phyloP scores from a whole-genome alignment of 1,140 invertebrate genomes.

The Trissolcus basalis region DNA sequence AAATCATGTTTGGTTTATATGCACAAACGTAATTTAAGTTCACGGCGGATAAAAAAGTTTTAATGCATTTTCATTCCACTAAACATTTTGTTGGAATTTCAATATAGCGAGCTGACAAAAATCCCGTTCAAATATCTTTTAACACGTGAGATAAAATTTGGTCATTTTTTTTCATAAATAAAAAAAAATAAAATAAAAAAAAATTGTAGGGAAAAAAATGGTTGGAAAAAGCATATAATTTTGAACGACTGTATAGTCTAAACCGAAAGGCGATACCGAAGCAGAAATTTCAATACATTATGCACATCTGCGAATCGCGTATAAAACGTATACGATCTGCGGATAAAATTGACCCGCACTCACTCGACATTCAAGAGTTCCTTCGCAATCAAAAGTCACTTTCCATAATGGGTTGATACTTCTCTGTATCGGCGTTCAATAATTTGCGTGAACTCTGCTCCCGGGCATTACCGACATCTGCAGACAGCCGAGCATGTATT shows the following conservation, averaged over 20 bases:
- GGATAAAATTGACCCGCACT: slow-evolving; percentile 21
- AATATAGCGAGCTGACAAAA: neutral
- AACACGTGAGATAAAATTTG: no score
- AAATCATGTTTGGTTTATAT: slow-evolving; percentile 24
- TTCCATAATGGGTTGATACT: slow-evolving; percentile 32
- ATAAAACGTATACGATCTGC: slow-evolving; percentile 11
- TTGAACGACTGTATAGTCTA: neutral
- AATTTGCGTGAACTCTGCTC: slow-evolving; percentile 19
- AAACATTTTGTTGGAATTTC: slow-evolving; percentile 1
- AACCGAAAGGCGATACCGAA: neutral
- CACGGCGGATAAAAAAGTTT: slow-evolving; percentile 1
- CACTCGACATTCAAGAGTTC: slow-evolving; percentile 12
- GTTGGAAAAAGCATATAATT: neutral
- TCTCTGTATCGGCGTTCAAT: slow-evolving; percentile 9
- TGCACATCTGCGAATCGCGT: slow-evolving; percentile 1
- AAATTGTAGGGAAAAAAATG: no score
- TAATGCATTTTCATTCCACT: slow-evolving; percentile 1
- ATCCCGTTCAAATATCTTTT: neutral
- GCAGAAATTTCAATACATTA: slow-evolving; percentile 3
- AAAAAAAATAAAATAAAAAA: no score
- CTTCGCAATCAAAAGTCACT: slow-evolving; percentile 37
- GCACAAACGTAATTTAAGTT: slow-evolving; percentile 15
- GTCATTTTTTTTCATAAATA: no score
- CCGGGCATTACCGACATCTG: neutral
- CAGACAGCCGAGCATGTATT: slow-evolving; percentile 8